Evolutionary conservation across 2,113 vertebrate genomes (phyloP).

Genomic region (Sprattus sprattus): DNA sequence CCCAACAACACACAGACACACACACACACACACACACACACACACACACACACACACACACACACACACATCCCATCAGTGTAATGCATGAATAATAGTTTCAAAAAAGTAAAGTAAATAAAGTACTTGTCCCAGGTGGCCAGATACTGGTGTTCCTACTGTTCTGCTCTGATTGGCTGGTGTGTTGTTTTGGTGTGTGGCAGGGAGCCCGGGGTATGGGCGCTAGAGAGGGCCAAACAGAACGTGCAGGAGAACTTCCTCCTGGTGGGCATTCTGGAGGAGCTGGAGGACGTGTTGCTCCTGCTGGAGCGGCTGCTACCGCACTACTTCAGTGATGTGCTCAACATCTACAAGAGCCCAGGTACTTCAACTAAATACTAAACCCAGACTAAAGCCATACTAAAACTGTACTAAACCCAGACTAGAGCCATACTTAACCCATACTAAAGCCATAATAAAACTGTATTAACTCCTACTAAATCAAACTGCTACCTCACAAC

Average conservation of each 20-base stretch:
- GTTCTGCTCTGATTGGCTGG: background rate
- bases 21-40: too few relatives aligned
- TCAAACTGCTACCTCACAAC: constrained; percentile 69
- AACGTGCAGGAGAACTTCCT: constrained; percentile 96
- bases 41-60: too few relatives aligned
- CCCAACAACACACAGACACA: too few relatives aligned
- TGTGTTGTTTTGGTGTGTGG: constrained; percentile 15
- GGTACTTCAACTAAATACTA: constrained; percentile 68
- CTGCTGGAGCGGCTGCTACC: constrained; percentile 97
- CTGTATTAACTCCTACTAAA: too few relatives aligned
- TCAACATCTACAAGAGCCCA: constrained; percentile 95
- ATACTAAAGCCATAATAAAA: too few relatives aligned
- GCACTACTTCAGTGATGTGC: constrained; percentile 96
- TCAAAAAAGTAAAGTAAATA: too few relatives aligned
- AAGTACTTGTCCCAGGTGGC: too few relatives aligned
- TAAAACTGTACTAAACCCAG: too few relatives aligned
- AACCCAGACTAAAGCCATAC: too few relatives aligned
- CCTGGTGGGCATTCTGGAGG: constrained; percentile 94
- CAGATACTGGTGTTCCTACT: background rate
- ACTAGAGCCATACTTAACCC: too few relatives aligned
- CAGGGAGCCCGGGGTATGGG: constrained; percentile 96
- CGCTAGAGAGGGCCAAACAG: constrained; percentile 92
- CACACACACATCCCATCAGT: too few relatives aligned
- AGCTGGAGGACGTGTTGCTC: constrained; percentile 95
- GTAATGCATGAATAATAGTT: too few relatives aligned